Conservation (phyloP, 2,888 invertebrate genomes). For the Masnerella sp. region DNA sequence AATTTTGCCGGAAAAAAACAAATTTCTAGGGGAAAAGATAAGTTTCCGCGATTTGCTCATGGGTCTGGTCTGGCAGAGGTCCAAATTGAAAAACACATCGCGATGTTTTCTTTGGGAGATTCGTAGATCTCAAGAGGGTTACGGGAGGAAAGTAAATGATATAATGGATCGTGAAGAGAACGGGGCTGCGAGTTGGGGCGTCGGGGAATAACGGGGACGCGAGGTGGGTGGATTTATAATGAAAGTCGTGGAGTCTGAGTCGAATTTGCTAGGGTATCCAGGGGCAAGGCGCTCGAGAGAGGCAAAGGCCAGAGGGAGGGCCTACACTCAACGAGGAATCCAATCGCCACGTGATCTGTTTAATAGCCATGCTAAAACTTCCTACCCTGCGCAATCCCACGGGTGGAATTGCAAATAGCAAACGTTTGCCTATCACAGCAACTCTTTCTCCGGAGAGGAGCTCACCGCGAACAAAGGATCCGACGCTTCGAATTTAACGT, state of each 20-base stretch:
- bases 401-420: conserved; percentile 74
- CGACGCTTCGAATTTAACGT: conserved; percentile 9
- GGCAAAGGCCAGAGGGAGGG: conserved; percentile 60
- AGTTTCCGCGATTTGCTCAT: conserved; percentile 62
- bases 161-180: conserved; percentile 74
- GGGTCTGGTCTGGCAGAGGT: conserved; percentile 70
- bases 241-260: conserved; percentile 76
- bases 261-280: conserved; percentile 75
- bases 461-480: conserved; percentile 49
- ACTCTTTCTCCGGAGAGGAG: conserved; percentile 59
- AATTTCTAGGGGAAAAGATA: too few species aligned
- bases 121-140: conserved; percentile 63
- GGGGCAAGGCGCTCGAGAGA: conserved; percentile 60
- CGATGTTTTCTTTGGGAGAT: conserved; percentile 73
- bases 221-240: conserved; percentile 76
- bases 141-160: conserved; percentile 71
- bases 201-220: conserved; percentile 54
- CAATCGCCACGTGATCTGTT: conserved; percentile 77
- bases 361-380: conserved; percentile 74
- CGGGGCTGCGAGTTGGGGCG: conserved; percentile 74
- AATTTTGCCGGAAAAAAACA: too few species aligned
- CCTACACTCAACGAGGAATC: conserved; percentile 70
- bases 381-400: conserved; percentile 69
- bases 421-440: conserved; percentile 70
- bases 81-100: conserved; percentile 77